These are phyloP conservation scores for Lagocephalus sceleratus DNA, from an alignment of 2,797 vertebrate species.

Conservation along the genomic window DNA sequence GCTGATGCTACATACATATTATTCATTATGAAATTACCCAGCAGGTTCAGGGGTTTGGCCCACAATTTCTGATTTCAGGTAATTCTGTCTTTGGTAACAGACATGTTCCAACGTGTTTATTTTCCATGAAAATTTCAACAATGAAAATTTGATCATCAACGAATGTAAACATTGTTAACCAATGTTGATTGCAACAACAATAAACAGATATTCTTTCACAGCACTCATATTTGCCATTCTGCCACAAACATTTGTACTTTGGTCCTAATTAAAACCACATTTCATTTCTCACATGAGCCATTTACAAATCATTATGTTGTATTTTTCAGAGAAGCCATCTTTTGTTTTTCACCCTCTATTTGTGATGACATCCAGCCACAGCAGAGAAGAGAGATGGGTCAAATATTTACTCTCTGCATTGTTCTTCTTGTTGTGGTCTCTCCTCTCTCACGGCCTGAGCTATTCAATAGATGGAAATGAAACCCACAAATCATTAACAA, in stretches of 20 bases:
- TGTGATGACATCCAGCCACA: slow-evolving; percentile 70
- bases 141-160: slow-evolving; percentile 52
- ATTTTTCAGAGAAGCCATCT: slow-evolving; percentile 31
- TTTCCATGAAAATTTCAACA: slow-evolving; percentile 49
- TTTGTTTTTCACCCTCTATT: slow-evolving; percentile 55
- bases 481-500: slow-evolving; percentile 58
- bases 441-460: slow-evolving; percentile 51
- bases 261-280: slow-evolving; percentile 69
- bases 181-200: slow-evolving; percentile 48
- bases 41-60: background rate
- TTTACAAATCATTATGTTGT: slow-evolving; percentile 50
- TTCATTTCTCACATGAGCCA: slow-evolving; percentile 60
- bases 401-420: slow-evolving; percentile 79
- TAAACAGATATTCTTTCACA: slow-evolving; percentile 37
- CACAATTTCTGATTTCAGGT: background rate
- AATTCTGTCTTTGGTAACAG: slow-evolving; percentile 19
- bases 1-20: no score
- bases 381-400: slow-evolving; percentile 65
- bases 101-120: slow-evolving; percentile 55
- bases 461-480: slow-evolving; percentile 55
- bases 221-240: slow-evolving; percentile 58
- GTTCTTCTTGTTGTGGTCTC: slow-evolving; percentile 57
- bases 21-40: background rate
- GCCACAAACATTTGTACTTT: slow-evolving; percentile 70
- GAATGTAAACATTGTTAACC: slow-evolving; percentile 61